A percentile compares a stretch with the other conserved stretches of the same genome.
phyloP scores from a whole-genome alignment of 2,888 invertebrate species.

The Blastobasis lacticolella region DNA sequence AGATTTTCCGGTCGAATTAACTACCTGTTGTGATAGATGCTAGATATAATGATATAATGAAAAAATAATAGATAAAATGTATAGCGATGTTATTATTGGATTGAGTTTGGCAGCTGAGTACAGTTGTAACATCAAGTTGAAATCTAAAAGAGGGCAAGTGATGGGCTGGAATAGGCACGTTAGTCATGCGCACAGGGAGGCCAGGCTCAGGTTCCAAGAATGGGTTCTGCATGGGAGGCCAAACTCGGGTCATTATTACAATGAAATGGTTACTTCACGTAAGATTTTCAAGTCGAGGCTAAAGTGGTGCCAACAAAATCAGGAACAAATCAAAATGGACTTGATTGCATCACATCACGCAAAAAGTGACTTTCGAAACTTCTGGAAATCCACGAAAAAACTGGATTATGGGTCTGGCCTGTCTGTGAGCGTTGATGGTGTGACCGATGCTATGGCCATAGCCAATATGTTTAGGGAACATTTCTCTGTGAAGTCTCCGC shows the following conservation, averaged over 20 bases:
- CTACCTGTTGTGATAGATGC: conserved; percentile 5
- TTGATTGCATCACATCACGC: conserved; percentile 5
- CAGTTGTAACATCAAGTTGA: background rate
- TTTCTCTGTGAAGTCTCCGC: background rate
- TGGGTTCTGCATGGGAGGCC: conserved; percentile 13
- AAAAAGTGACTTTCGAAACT: conserved; percentile 4
- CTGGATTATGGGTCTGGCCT: conserved; percentile 3
- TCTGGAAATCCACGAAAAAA: conserved; percentile 10
- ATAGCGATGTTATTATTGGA: background rate
- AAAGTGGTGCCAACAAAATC: conserved; percentile 9
- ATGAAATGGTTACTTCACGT: conserved; percentile 6
- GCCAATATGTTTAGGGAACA: conserved; percentile 3
- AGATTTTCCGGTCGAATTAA: conserved; percentile 4
- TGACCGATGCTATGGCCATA: conserved; percentile 1
- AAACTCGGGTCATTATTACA: conserved; percentile 1
- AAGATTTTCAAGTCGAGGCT: conserved; percentile 9
- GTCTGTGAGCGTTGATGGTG: background rate
- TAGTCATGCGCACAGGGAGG: conserved; percentile 10
- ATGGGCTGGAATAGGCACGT: conserved; percentile 15
- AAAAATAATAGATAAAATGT: conserved; percentile 1
- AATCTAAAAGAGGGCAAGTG: conserved; percentile 1
- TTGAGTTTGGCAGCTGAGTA: conserved; percentile 2
- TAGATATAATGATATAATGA: conserved; percentile 6
- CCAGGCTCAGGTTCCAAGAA: conserved; percentile 8
- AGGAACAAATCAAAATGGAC: conserved; percentile 10